Conservation (phyloP, 2,888 invertebrate genomes). For the Acleris sparsana region DNA sequence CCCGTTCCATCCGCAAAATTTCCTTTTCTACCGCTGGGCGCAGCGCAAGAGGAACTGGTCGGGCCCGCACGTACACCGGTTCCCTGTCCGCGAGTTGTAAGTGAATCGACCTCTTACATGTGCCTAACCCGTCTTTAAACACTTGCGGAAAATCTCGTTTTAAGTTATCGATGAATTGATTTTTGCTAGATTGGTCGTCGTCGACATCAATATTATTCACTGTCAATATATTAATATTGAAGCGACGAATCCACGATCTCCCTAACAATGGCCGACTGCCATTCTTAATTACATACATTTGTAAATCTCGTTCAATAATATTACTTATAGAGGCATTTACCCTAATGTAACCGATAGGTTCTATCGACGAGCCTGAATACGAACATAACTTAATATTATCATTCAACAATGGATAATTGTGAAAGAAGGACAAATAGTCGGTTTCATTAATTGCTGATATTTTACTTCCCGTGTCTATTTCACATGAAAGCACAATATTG, state of each 20-base stretch:
- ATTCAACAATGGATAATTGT: not conserved
- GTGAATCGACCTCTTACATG: constrained; percentile 33
- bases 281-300: constrained; percentile 29
- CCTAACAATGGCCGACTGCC: constrained; percentile 10
- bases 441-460: not conserved
- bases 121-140: constrained; percentile 34
- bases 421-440: not conserved
- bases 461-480: not conserved
- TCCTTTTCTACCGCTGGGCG: constrained; percentile 27
- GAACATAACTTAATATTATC: not conserved
- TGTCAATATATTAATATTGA: constrained; percentile 16
- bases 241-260: not conserved
- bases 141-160: constrained; percentile 27
- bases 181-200: not conserved
- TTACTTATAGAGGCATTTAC: not conserved
- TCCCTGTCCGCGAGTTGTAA: constrained; percentile 27
- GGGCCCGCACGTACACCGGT: constrained; percentile 28
- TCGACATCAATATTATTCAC: constrained; percentile 3
- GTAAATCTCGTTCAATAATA: not conserved
- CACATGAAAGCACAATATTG: not conserved
- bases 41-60: constrained; percentile 33
- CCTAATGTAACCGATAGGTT: not conserved
- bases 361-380: not conserved
- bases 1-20: constrained; percentile 28
- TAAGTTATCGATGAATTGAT: constrained; percentile 10